Evolutionary conservation across 2,797 vertebrate species (phyloP).

Genomic region (Rhodeus uyekii): DNA sequence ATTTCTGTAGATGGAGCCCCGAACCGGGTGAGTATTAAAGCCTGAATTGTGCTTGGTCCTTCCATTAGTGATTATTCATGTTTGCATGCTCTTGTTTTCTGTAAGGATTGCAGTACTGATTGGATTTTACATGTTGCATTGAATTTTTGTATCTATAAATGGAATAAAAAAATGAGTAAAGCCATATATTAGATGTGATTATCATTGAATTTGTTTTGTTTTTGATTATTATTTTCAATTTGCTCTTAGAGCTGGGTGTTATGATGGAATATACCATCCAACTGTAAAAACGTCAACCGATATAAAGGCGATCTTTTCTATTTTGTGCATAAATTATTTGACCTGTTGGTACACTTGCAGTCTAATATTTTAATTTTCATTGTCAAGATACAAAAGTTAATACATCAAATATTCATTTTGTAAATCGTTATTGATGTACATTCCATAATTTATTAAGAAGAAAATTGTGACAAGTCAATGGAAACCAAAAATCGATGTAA

Average conservation of each 20-base stretch:
- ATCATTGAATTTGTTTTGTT: not conserved
- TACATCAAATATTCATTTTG: too few species aligned
- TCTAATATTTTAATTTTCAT: not conserved
- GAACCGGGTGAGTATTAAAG: constrained; percentile 52
- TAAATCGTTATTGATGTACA: too few species aligned
- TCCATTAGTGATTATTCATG: not conserved
- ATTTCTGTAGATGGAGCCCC: constrained; percentile 64
- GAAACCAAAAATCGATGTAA: too few species aligned
- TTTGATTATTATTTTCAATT: not conserved
- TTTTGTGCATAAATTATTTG: not conserved
- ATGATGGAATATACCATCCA: not conserved
- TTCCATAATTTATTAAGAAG: too few species aligned
- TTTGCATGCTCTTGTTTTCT: not conserved
- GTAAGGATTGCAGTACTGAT: not conserved
- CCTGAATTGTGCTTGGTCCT: constrained; percentile 17
- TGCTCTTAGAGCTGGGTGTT: not conserved
- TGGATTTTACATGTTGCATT: not conserved
- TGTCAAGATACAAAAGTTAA: not conserved
- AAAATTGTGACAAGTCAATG: too few species aligned
- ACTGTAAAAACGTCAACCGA: not conserved
- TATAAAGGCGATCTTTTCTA: not conserved
- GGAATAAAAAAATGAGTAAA: not conserved
- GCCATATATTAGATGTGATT: not conserved
- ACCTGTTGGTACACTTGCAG: not conserved
- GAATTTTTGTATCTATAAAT: not conserved